Evolutionary conservation across 2,888 invertebrate genomes (phyloP).

Genomic region (Teinopalpus imperialis): DNA sequence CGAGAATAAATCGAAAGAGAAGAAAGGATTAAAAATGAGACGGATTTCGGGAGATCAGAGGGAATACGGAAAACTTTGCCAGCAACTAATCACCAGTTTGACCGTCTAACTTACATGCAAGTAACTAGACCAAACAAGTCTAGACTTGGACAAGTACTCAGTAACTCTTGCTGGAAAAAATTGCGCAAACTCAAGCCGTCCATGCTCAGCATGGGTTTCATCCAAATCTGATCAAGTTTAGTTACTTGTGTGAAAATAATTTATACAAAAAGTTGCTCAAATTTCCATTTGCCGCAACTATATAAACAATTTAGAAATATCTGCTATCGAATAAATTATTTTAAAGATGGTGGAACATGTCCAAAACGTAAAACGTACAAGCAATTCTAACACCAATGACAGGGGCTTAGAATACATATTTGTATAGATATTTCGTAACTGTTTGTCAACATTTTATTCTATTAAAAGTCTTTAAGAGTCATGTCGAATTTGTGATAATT

Average conservation of each 20-base stretch:
- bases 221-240: too few relatives aligned
- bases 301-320: not conserved
- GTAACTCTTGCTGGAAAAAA: too few relatives aligned
- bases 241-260: too few relatives aligned
- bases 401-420: conserved; percentile 7
- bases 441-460: conserved; percentile 4
- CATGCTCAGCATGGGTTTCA: too few relatives aligned
- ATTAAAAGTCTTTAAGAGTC: not conserved
- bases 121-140: too few relatives aligned
- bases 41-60: conserved; percentile 94
- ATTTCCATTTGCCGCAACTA: too few relatives aligned
- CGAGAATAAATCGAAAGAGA: conserved; percentile 86
- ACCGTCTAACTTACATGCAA: conserved; percentile 79
- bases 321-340: not conserved
- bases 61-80: conserved; percentile 93
- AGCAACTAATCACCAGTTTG: conserved; percentile 93
- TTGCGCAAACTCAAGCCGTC: too few relatives aligned
- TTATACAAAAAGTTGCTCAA: too few relatives aligned
- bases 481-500: conserved; percentile 21
- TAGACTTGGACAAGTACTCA: too few relatives aligned
- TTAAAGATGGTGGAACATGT: conserved; percentile 3
- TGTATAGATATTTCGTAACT: conserved; percentile 9
- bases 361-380: conserved; percentile 20
- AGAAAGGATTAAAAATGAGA: conserved; percentile 91
- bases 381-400: conserved; percentile 18